Evolutionary conservation across 2,113 vertebrate genomes (phyloP).

Genomic region (Stegostoma tigrinum): DNA sequence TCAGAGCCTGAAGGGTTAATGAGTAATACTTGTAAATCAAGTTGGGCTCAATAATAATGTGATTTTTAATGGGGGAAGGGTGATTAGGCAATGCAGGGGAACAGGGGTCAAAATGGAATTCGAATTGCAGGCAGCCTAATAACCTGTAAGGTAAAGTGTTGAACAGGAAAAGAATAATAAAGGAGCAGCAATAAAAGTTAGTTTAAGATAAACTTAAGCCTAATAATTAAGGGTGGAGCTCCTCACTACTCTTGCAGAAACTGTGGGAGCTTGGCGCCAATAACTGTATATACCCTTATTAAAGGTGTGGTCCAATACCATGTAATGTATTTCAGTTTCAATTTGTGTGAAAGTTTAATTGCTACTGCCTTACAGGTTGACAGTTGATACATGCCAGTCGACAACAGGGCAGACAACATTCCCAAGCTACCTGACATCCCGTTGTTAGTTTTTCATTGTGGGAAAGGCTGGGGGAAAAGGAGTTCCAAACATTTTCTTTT

Average conservation of each 20-base stretch:
- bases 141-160: not conserved
- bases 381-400: too few species aligned
- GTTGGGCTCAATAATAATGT: not conserved
- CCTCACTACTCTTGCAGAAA: not conserved
- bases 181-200: conserved; percentile 23
- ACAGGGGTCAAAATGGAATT: not conserved
- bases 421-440: not conserved
- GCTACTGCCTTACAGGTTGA: not conserved
- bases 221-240: not conserved
- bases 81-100: not conserved
- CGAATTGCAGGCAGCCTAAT: not conserved
- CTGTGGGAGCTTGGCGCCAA: not conserved
- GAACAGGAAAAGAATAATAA: conserved; percentile 23
- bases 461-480: not conserved
- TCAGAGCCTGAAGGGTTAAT: not conserved
- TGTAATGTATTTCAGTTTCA: not conserved
- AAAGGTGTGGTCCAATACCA: conserved; percentile 23
- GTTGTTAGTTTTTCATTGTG: not conserved
- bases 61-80: not conserved
- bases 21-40: not conserved
- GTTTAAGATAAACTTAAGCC: not conserved
- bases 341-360: not conserved
- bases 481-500: not conserved
- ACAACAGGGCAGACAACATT: not conserved
- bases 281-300: not conserved